These are phyloP conservation scores for Argynnis bischoffii DNA, from an alignment of 2,888 invertebrate species.

Conservation along the genomic window DNA sequence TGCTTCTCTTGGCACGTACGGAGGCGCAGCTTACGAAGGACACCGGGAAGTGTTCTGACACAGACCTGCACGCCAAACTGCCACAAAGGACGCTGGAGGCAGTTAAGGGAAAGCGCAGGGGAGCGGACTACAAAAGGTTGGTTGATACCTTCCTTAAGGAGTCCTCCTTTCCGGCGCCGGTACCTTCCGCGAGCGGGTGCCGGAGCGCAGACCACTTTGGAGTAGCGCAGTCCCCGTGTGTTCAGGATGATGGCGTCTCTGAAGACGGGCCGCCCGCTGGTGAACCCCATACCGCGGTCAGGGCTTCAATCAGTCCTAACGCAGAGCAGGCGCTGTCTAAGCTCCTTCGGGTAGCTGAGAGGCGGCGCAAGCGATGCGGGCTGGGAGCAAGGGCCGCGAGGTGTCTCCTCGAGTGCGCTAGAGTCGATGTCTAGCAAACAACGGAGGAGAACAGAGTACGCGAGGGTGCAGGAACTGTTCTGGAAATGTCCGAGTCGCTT, in stretches of 20 bases:
- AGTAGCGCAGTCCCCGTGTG: not conserved
- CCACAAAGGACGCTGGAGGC: slow-evolving; percentile 35
- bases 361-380: not conserved
- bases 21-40: slow-evolving; percentile 35
- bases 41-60: slow-evolving; percentile 24
- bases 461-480: slow-evolving; percentile 36
- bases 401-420: not conserved
- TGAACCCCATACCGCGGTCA: not conserved
- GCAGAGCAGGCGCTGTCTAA: not conserved
- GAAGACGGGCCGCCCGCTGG: slow-evolving; percentile 6
- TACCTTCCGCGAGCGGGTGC: not conserved
- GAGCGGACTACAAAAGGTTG: slow-evolving; percentile 27
- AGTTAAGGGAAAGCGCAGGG: slow-evolving; percentile 35
- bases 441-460: slow-evolving; percentile 37
- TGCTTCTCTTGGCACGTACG: slow-evolving; percentile 32
- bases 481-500: slow-evolving; percentile 34
- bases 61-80: slow-evolving; percentile 25
- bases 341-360: not conserved
- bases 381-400: not conserved
- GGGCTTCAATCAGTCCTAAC: not conserved
- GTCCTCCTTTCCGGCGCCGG: not conserved
- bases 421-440: slow-evolving; percentile 14
- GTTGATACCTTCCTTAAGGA: slow-evolving; percentile 28
- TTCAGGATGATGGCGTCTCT: not conserved
- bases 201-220: not conserved